Evolutionary conservation across 2,113 vertebrate species (phyloP).

Genomic region (Sorex araneus): DNA sequence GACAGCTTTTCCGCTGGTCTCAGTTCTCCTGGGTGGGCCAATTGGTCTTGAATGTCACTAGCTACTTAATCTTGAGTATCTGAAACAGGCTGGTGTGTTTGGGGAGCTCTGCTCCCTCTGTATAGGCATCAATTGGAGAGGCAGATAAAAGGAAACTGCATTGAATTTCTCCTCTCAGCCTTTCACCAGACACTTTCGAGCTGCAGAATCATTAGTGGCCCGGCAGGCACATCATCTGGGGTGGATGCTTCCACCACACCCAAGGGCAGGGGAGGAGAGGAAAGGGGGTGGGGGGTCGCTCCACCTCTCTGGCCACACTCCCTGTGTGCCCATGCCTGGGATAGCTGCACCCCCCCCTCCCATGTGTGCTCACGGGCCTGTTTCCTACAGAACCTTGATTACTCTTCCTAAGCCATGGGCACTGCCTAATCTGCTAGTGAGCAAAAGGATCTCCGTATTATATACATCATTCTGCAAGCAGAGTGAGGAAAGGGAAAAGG

Average conservation of each 20-base stretch:
- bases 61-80: conserved; percentile 99
- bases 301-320: not conserved
- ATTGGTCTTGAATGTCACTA: conserved; percentile 99
- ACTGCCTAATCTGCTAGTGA: not conserved
- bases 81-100: conserved; percentile 95
- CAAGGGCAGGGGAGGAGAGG: not conserved
- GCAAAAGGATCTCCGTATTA: not conserved
- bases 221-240: conserved; percentile 78
- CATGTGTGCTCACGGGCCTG: not conserved
- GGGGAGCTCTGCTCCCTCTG: conserved; percentile 90
- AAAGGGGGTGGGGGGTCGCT: not conserved
- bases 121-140: conserved; percentile 93
- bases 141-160: conserved; percentile 91
- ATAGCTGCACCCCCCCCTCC: not conserved
- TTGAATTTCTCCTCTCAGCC: conserved; percentile 90
- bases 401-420: not conserved
- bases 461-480: not conserved
- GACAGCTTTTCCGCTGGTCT: conserved; percentile 97
- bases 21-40: conserved; percentile 98
- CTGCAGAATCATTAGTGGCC: conserved; percentile 90
- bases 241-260: conserved; percentile 78
- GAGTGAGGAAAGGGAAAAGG: not conserved
- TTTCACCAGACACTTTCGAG: conserved; percentile 90
- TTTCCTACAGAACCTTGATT: not conserved
- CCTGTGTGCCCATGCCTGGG: accelerated